Evolutionary conservation across 2,797 vertebrate species (phyloP).

Genomic region (Pipistrellus kuhlii): DNA sequence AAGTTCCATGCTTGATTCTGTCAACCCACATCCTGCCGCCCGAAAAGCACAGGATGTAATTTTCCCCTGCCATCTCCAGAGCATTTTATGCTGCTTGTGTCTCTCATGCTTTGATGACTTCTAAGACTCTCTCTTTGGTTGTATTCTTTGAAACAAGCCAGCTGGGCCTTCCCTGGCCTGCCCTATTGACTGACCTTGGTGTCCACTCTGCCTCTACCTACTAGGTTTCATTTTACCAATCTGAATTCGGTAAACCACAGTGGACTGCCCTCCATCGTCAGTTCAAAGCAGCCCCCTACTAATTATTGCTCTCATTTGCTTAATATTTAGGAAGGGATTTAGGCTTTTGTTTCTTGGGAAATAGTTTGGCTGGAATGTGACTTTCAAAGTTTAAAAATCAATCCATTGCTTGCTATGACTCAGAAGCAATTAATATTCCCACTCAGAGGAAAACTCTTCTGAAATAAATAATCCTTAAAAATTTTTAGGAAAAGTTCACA

Average conservation of each 20-base stretch:
- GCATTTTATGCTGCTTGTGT: slow-evolving; percentile 13
- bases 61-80: slow-evolving; percentile 59
- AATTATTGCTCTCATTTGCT: slow-evolving; percentile 51
- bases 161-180: background rate
- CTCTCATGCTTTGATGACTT: slow-evolving; percentile 61
- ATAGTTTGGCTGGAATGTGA: slow-evolving; percentile 22
- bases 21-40: slow-evolving; percentile 49
- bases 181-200: background rate
- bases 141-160: slow-evolving; percentile 56
- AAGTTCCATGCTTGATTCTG: slow-evolving; percentile 64
- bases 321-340: slow-evolving; percentile 49
- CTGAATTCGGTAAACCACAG: slow-evolving; percentile 35
- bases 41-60: slow-evolving; percentile 68
- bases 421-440: slow-evolving; percentile 48
- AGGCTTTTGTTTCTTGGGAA: slow-evolving; percentile 52
- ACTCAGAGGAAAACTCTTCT: slow-evolving; percentile 29
- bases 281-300: slow-evolving; percentile 50
- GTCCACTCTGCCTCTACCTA: background rate
- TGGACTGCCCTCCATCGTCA: background rate
- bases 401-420: slow-evolving; percentile 8
- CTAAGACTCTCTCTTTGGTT: slow-evolving; percentile 36
- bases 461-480: slow-evolving; percentile 10
- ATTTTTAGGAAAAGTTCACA: slow-evolving; percentile 11
- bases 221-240: slow-evolving; percentile 57
- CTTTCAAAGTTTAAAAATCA: slow-evolving; percentile 61